These are phyloP conservation scores for Leptinotarsa peninsularis DNA, from an alignment of 2,888 invertebrate genomes.

Conservation along the genomic window DNA sequence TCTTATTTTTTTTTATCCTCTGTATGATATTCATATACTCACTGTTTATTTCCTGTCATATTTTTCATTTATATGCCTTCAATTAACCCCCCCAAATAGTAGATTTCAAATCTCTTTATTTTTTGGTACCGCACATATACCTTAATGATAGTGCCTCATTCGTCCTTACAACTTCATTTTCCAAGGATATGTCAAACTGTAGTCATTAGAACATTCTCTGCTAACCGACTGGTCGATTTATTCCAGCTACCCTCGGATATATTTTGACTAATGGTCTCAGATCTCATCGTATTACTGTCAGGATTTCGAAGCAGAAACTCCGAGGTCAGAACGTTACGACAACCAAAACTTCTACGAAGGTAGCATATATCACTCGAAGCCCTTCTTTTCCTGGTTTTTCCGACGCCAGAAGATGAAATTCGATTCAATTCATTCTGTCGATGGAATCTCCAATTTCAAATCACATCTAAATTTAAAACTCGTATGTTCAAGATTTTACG, in stretches of 20 bases:
- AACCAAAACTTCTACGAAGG: not conserved
- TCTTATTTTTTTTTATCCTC: no score
- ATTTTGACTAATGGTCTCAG: conserved; percentile 1
- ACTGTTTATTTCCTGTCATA: no score
- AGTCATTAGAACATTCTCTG: not conserved
- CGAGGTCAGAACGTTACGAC: not conserved
- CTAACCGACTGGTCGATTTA: not conserved
- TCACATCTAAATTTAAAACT: not conserved
- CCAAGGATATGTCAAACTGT: not conserved
- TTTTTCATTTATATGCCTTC: no score
- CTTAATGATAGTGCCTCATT: not conserved
- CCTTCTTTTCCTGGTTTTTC: not conserved
- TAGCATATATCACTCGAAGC: not conserved
- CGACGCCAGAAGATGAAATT: not conserved
- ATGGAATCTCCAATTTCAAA: not conserved
- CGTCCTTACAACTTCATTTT: not conserved
- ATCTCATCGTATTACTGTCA: not conserved
- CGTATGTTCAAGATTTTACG: not conserved
- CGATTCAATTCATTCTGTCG: conserved; percentile 6
- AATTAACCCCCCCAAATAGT: no score
- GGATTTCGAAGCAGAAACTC: not conserved
- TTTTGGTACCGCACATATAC: no score
- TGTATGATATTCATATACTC: no score
- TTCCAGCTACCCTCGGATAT: not conserved
- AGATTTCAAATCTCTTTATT: not conserved